Conservation (phyloP, 2,113 vertebrate species). For the Oncorhynchus tshawytscha region DNA sequence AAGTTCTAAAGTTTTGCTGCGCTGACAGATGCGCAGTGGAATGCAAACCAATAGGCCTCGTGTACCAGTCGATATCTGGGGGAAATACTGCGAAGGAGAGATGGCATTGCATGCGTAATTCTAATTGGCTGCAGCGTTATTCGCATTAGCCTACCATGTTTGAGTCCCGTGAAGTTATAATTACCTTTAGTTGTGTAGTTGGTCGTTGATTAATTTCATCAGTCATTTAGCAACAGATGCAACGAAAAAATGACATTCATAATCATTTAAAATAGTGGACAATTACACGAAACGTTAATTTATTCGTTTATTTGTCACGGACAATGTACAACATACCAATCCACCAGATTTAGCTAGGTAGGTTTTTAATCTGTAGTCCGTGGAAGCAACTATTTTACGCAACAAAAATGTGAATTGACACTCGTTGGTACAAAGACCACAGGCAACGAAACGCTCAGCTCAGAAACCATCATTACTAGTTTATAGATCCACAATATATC, state of each 20-base stretch:
- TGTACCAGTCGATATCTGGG: background rate
- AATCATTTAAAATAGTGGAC: background rate
- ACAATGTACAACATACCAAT: no score
- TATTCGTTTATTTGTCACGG: no score
- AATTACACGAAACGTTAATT: no score
- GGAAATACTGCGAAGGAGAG: background rate
- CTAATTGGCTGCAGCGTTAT: background rate
- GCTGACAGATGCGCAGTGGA: slow-evolving; percentile 10
- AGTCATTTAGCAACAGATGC: background rate
- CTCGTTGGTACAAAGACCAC: background rate
- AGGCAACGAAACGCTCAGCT: background rate
- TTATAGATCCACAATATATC: background rate
- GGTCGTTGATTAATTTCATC: background rate
- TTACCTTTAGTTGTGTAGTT: background rate
- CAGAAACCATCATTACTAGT: background rate
- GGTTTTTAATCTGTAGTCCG: no score
- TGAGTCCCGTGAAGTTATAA: background rate
- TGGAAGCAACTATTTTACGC: background rate
- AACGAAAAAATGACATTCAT: background rate
- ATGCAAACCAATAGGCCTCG: background rate
- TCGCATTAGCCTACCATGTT: background rate
- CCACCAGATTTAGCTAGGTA: no score
- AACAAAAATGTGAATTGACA: background rate
- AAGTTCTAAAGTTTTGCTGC: background rate
- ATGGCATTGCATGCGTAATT: background rate